phyloP scores from a whole-genome alignment of 2,797 vertebrate species.

The Phrynocephalus guinanensis region DNA sequence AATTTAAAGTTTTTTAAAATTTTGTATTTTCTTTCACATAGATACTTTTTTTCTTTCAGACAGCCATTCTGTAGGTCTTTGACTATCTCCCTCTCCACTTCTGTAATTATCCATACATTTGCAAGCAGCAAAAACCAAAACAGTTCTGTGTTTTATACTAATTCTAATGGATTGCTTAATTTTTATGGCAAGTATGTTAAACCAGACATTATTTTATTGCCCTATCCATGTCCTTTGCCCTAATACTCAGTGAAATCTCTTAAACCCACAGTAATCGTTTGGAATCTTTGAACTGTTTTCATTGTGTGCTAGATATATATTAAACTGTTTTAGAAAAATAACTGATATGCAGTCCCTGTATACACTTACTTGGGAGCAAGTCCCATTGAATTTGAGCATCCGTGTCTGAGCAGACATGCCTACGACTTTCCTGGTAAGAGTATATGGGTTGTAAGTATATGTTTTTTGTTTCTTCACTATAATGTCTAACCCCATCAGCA shows the following conservation, averaged over 20 bases:
- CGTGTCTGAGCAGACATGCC: neutral
- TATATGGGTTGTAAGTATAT: neutral
- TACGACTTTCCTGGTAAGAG: neutral
- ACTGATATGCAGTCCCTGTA: neutral
- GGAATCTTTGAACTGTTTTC: neutral
- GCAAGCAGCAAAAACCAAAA: neutral
- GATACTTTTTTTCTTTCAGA: slow-evolving; percentile 36
- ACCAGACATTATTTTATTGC: neutral
- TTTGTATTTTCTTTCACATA: slow-evolving; percentile 37
- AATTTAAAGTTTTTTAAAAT: slow-evolving; percentile 1
- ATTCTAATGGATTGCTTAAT: neutral
- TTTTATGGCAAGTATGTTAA: neutral
- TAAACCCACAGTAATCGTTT: neutral
- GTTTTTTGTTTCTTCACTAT: neutral
- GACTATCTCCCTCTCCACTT: neutral
- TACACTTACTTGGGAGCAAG: neutral
- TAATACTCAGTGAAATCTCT: neutral
- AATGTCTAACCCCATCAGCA: accelerated
- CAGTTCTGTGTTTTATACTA: neutral
- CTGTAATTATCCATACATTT: neutral
- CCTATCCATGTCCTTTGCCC: neutral
- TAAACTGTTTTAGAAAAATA: slow-evolving; percentile 28
- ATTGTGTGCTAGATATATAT: neutral
- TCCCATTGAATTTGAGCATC: neutral
- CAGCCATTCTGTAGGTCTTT: neutral